These are phyloP conservation scores for Electrona antarctica DNA, from an alignment of 2,113 vertebrate genomes.

Conservation along the genomic window DNA sequence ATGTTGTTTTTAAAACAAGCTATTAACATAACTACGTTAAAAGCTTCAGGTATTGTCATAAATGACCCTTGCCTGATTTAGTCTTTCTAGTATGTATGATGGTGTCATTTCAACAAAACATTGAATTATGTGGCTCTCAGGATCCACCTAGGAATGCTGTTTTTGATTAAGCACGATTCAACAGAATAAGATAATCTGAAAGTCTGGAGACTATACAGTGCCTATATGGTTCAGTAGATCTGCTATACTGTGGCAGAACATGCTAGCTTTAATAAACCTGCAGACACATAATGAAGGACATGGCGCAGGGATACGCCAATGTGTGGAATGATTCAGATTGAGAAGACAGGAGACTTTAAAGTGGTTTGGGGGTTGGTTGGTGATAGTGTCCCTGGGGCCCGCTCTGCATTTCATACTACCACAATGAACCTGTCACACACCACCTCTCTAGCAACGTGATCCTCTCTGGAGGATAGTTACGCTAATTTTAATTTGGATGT, in stretches of 20 bases:
- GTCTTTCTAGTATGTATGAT: too few relatives aligned
- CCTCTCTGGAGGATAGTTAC: slow-evolving; percentile 63
- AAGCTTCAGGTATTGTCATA: too few relatives aligned
- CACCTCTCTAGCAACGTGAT: slow-evolving; percentile 56
- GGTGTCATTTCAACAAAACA: too few relatives aligned
- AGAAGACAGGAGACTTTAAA: slow-evolving; percentile 54
- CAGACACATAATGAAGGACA: slow-evolving; percentile 43
- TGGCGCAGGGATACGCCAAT: slow-evolving; percentile 28
- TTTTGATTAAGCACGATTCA: too few relatives aligned
- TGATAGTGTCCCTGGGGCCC: slow-evolving; percentile 65
- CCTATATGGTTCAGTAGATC: slow-evolving; percentile 46
- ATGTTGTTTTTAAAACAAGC: too few relatives aligned
- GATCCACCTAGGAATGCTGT: too few relatives aligned
- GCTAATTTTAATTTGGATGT: slow-evolving; percentile 75
- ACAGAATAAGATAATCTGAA: too few relatives aligned
- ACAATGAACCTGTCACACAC: slow-evolving; percentile 74
- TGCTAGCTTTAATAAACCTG: slow-evolving; percentile 69
- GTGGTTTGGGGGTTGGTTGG: slow-evolving; percentile 62
- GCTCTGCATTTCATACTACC: slow-evolving; percentile 66
- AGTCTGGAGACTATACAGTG: slow-evolving; percentile 3
- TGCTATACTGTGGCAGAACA: slow-evolving; percentile 31
- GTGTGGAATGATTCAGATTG: slow-evolving; percentile 71
- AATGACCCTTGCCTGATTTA: too few relatives aligned
- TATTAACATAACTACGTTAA: too few relatives aligned
- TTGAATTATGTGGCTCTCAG: too few relatives aligned